Conservation (phyloP, 2,888 invertebrate genomes). For the Dynastes grantii region DNA sequence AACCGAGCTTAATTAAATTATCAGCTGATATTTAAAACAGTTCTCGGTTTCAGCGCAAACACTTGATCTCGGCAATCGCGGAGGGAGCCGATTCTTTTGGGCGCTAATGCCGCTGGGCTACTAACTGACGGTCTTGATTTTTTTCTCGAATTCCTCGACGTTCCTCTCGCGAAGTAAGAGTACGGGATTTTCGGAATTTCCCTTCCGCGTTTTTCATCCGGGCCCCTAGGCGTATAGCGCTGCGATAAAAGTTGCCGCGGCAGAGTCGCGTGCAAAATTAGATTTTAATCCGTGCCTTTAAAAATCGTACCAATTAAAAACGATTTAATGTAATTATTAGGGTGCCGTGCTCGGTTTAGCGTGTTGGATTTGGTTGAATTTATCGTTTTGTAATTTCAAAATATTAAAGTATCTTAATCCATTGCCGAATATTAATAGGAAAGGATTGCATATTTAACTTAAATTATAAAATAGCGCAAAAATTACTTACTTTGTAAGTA, state of each 20-base stretch:
- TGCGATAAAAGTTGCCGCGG: constrained; percentile 26
- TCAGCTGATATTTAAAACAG: constrained; percentile 70
- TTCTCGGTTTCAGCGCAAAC: constrained; percentile 63
- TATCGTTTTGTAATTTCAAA: no score
- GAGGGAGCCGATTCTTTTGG: constrained; percentile 47
- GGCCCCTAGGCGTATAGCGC: constrained; percentile 22
- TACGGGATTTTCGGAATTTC: constrained; percentile 37
- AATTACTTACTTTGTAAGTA: no score
- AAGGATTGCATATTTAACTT: no score
- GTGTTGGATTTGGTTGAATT: constrained; percentile 1
- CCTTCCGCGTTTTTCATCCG: constrained; percentile 16
- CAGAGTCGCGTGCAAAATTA: constrained; percentile 22
- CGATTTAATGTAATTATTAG: constrained; percentile 45
- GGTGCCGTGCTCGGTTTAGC: not conserved
- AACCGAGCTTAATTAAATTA: constrained; percentile 70
- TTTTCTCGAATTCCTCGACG: constrained; percentile 21
- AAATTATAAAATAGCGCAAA: no score
- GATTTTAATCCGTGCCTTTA: constrained; percentile 35
- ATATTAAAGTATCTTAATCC: no score
- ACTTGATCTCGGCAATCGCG: constrained; percentile 59
- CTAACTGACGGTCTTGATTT: not conserved
- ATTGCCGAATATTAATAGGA: no score
- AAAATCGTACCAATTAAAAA: constrained; percentile 45
- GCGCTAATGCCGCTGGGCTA: not conserved
- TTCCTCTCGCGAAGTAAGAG: constrained; percentile 22